These are phyloP conservation scores for Caenorhabditis zanzibari DNA, from an alignment of 2,888 invertebrate species.

Conservation along the genomic window DNA sequence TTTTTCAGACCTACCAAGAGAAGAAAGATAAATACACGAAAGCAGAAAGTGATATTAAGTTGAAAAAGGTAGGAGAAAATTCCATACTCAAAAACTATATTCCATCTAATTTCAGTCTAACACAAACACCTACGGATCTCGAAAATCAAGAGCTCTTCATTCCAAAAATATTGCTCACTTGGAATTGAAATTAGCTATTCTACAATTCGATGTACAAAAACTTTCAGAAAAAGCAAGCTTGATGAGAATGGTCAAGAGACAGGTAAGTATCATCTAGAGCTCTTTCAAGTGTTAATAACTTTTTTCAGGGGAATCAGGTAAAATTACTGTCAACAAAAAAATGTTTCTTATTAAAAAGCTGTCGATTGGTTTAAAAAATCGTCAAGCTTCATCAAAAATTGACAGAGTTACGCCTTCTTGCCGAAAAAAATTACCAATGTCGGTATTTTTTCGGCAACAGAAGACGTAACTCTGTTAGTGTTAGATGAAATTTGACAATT, in stretches of 20 bases:
- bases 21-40: not conserved
- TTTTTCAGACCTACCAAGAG: not conserved
- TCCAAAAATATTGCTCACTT: conserved; percentile 36
- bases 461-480: too few relatives aligned
- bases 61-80: conserved; percentile 4
- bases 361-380: too few relatives aligned
- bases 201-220: not conserved
- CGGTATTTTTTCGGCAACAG: too few relatives aligned
- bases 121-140: conserved; percentile 40
- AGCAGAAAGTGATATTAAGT: conserved; percentile 6
- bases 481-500: too few relatives aligned
- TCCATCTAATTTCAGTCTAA: conserved; percentile 18
- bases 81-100: not conserved
- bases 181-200: not conserved
- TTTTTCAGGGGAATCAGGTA: too few relatives aligned
- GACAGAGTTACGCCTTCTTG: too few relatives aligned
- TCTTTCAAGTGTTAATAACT: too few relatives aligned
- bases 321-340: too few relatives aligned
- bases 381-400: too few relatives aligned
- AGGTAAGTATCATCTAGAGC: conserved; percentile 1
- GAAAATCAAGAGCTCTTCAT: conserved; percentile 48
- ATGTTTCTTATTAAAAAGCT: too few relatives aligned
- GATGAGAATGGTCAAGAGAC: not conserved
- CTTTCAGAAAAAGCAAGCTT: not conserved
- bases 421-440: too few relatives aligned